Conservation (phyloP, 2,113 vertebrate species). For the Cairina moschata region DNA sequence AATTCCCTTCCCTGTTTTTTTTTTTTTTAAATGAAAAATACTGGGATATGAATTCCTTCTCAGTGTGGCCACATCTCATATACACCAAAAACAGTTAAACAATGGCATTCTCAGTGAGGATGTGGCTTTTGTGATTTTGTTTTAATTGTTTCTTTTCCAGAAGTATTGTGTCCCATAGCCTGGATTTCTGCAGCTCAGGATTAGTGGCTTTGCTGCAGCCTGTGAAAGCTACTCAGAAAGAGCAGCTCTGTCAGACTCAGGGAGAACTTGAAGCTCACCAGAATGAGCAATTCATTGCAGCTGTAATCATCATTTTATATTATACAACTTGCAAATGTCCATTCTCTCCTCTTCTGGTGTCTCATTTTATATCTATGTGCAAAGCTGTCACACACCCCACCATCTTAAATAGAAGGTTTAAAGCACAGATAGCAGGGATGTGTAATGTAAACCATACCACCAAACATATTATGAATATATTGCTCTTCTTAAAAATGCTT, state of each 20-base stretch:
- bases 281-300: neutral
- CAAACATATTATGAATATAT: conserved; percentile 85
- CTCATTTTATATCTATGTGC: conserved; percentile 41
- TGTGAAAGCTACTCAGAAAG: neutral
- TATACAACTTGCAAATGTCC: conserved; percentile 44
- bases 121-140: conserved; percentile 53
- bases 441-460: conserved; percentile 75
- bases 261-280: conserved; percentile 28
- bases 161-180: conserved; percentile 32
- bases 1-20: neutral
- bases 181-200: conserved; percentile 47
- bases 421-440: conserved; percentile 51
- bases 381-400: conserved; percentile 44
- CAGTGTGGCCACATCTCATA: conserved; percentile 5
- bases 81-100: conserved; percentile 32
- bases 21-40: neutral
- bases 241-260: neutral
- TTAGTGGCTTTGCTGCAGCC: conserved; percentile 34
- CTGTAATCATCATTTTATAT: conserved; percentile 47
- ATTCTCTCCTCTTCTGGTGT: conserved; percentile 15
- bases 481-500: conserved; percentile 87
- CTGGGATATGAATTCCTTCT: neutral
- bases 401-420: conserved; percentile 53
- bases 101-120: conserved; percentile 53
- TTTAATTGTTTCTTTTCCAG: conserved; percentile 61